Percentiles rank a stretch among this genome's conserved stretches.
These are phyloP conservation scores for Ectropis grisescens DNA, from an alignment of 1,140 invertebrate species.

Conservation along the genomic window DNA sequence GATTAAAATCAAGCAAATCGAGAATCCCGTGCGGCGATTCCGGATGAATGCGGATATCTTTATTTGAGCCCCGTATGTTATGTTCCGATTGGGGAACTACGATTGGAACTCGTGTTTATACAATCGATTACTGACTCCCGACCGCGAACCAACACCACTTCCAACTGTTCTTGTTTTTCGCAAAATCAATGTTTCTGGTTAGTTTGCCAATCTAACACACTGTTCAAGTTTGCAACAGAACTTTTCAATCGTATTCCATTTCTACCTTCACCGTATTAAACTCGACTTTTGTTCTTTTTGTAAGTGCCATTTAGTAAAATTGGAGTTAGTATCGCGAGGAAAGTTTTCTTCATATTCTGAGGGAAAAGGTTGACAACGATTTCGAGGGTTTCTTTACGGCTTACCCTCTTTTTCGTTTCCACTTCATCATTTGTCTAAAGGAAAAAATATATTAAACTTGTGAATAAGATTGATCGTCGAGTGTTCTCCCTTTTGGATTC, in stretches of 20 bases:
- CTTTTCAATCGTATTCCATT: no score
- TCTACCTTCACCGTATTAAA: no score
- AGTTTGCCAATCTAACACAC: no score
- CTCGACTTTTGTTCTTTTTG: no score
- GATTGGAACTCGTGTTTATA: slow-evolving; percentile 35
- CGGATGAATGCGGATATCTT: slow-evolving; percentile 50
- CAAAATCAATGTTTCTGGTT: no score
- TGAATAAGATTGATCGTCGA: slow-evolving; percentile 13
- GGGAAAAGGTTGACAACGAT: no score
- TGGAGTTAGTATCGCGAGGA: no score
- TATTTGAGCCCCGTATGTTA: slow-evolving; percentile 52
- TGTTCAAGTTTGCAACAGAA: no score
- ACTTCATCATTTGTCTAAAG: slow-evolving; percentile 21
- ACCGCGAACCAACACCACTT: not conserved
- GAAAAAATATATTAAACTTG: slow-evolving; percentile 14
- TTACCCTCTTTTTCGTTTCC: not conserved
- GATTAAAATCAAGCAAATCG: slow-evolving; percentile 67
- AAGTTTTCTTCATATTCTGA: no score
- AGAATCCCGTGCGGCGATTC: slow-evolving; percentile 36
- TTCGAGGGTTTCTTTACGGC: no score
- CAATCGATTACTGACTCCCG: slow-evolving; percentile 28
- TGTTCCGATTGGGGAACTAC: slow-evolving; percentile 38
- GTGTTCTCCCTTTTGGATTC: slow-evolving; percentile 14
- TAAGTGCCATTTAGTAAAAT: no score
- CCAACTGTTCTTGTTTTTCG: no score